Conservation (phyloP, 2,797 vertebrate species). For the Xyrichtys novacula region DNA sequence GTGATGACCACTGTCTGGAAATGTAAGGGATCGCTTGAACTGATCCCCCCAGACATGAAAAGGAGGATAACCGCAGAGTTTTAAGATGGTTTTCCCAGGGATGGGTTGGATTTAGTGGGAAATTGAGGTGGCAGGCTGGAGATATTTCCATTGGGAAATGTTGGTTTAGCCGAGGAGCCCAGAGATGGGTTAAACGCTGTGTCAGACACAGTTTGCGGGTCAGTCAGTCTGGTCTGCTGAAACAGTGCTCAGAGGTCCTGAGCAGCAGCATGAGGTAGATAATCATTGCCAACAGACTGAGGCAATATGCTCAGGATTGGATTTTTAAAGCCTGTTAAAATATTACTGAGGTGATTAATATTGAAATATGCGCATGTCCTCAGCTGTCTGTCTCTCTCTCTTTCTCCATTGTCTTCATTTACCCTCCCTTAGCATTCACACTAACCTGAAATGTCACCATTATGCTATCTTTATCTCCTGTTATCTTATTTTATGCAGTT, state of each 20-base stretch:
- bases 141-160: slow-evolving; percentile 47
- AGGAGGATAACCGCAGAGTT: slow-evolving; percentile 51
- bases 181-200: slow-evolving; percentile 67
- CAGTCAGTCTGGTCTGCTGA: slow-evolving; percentile 64
- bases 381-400: slow-evolving; percentile 77
- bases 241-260: slow-evolving; percentile 63
- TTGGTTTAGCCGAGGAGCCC: slow-evolving; percentile 35
- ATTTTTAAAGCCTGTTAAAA: slow-evolving; percentile 90
- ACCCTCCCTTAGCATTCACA: slow-evolving; percentile 47
- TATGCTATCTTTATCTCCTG: slow-evolving; percentile 49
- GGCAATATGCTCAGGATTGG: slow-evolving; percentile 87
- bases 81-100: slow-evolving; percentile 47
- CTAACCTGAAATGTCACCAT: slow-evolving; percentile 47
- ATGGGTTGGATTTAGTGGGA: slow-evolving; percentile 51
- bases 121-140: slow-evolving; percentile 38
- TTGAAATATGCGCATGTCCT: slow-evolving; percentile 85
- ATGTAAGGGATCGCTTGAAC: slow-evolving; percentile 49
- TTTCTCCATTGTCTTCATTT: slow-evolving; percentile 58
- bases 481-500: slow-evolving; percentile 34
- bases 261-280: slow-evolving; percentile 68
- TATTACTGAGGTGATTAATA: slow-evolving; percentile 91
- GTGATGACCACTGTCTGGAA: slow-evolving; percentile 68
- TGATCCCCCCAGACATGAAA: slow-evolving; percentile 38
- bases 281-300: slow-evolving; percentile 83
- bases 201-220: slow-evolving; percentile 74